A percentile compares a stretch with the other conserved stretches of the same genome.
Evolutionary conservation across 92 coral and sea anemone species (phyloP).

Genomic region (Pocillopora grandis): DNA sequence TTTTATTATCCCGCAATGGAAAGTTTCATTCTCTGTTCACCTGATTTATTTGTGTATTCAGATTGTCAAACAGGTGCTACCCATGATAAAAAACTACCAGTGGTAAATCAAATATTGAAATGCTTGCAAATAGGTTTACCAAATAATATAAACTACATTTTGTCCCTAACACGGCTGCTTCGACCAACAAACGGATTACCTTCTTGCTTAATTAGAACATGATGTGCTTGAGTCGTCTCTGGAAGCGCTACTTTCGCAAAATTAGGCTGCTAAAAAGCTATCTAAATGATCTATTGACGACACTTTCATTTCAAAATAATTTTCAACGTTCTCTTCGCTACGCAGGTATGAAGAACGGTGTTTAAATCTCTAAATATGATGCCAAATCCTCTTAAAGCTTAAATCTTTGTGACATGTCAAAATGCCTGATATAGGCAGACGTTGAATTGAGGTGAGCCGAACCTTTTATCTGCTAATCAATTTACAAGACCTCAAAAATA

Average conservation of each 20-base stretch:
- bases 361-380: conserved; percentile 8
- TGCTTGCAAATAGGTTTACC: conserved; percentile 8
- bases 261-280: no score
- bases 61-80: conserved; percentile 18
- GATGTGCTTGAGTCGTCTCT: neutral
- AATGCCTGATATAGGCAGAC: conserved; percentile 8
- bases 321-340: no score
- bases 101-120: conserved; percentile 42
- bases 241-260: neutral
- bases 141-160: neutral
- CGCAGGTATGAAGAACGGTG: neutral
- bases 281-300: no score
- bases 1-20: neutral
- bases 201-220: neutral
- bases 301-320: no score
- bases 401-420: conserved; percentile 15
- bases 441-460: neutral
- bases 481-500: conserved; percentile 16
- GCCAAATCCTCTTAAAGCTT: neutral
- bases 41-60: conserved; percentile 5
- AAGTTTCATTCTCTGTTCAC: conserved; percentile 12
- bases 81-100: neutral
- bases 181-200: neutral
- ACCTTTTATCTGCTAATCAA: conserved; percentile 9
- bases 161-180: neutral